Evolutionary conservation across 2,113 vertebrate species (phyloP), one percentile per base, ranked within the genome.

Genomic region (Nematolebias whitei): DNA sequence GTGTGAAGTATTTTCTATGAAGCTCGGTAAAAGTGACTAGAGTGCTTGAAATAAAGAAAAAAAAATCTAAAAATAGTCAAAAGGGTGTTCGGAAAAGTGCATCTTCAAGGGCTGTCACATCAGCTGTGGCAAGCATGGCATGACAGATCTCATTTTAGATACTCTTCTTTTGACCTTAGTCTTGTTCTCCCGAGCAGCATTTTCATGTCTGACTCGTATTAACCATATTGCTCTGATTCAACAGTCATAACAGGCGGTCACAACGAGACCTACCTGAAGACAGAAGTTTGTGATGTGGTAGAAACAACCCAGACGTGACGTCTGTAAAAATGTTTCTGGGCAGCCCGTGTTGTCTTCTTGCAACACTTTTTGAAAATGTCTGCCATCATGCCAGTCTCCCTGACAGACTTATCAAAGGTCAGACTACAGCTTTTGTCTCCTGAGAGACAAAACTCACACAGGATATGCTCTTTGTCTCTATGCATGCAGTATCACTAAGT

Each of bases 41-140:
- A 66, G 35, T 62, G 48, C 43, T 55, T 54, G 18, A 2, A 29
- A 13, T 5, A n/a, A 57, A 18, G 18, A 2, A 29, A 13, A 8
- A n/a, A 57, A 18, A 74, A 71, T 78, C 87, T 82, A 89, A 85
- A 89, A 89, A 88, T 90, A 90, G 63, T 65, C n/a, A 32, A 32
- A 80, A 68, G 48, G 58, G 16, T 26, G 50, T 68, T 38, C 40
- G 39, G 58, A 74, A 65, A 48, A 57, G 51, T 59, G 26, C 26
- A 38, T 71, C 68, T 82, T 74, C 64, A 71, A 78, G 71, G 53
- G 38, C 64, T 68, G 84, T 80, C 68, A 68, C 63, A 44, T 82
- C 74, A 59, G 51, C 58, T 49, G 45, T 77, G 63, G 58, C 56
- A 63, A 74, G 64, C 51, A 18, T 81, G 78, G 87, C 74, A 74